phyloP scores from a whole-genome alignment of 2,888 invertebrate genomes.

The Aphidoletes aphidimyza region DNA sequence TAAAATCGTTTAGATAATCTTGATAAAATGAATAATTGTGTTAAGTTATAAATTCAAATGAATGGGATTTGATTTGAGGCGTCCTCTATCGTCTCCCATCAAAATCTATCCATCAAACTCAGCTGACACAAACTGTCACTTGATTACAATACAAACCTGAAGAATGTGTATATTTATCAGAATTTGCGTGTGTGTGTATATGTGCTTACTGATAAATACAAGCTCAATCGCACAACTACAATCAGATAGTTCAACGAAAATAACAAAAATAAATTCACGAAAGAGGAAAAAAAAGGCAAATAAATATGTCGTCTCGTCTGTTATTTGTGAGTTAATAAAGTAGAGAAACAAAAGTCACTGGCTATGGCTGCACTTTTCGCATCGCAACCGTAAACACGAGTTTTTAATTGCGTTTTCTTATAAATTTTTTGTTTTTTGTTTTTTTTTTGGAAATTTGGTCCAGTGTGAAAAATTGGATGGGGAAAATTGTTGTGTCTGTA shows the following conservation, averaged over 20 bases:
- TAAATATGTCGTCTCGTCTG: conserved; percentile 51
- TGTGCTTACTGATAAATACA: conserved; percentile 11
- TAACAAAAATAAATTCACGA: conserved; percentile 49
- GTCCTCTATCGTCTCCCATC: background rate
- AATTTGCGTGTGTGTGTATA: background rate
- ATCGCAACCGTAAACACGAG: background rate
- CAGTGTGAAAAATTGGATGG: background rate
- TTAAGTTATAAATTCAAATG: background rate
- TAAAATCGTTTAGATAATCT: too few relatives aligned
- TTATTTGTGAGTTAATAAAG: background rate
- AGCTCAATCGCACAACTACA: conserved; percentile 43
- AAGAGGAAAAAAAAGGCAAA: background rate
- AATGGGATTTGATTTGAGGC: background rate
- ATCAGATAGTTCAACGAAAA: background rate
- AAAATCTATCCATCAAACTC: background rate
- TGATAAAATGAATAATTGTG: background rate
- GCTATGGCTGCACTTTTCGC: background rate
- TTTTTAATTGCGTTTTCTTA: background rate
- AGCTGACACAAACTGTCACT: conserved; percentile 43
- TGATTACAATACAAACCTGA: background rate
- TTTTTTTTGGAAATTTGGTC: background rate
- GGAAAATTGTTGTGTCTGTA: too few relatives aligned
- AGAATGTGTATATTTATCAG: background rate
- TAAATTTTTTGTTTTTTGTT: background rate
- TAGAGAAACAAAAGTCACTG: background rate